Evolutionary conservation across 2,888 invertebrate genomes (phyloP), one percentile per base, ranked within the genome.

Genomic region (Spisula solida): DNA sequence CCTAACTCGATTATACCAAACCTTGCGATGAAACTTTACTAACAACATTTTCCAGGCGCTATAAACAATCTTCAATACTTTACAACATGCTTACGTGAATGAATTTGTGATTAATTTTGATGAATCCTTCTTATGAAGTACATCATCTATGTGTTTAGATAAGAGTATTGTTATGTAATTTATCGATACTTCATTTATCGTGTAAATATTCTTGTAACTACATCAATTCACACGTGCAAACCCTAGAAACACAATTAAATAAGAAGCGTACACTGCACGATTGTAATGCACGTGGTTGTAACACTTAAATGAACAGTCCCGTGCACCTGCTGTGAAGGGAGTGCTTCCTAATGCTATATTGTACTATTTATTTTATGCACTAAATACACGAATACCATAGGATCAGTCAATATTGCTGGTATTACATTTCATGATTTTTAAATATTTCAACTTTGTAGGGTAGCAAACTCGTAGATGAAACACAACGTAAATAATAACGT

Each of bases 221-320:
- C 60, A 66, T 66, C 60, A 66, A 25, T 25, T 25, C 25, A 66
- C 60, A 66, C 60, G 60, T 66, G 60, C 60, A 66, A 66, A n/a
- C 60, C 20, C 60, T 66, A 66, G 25, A 66, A 66, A n/a, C 1
- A 66, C 25, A 20, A n/a, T 66, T 25, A 66, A 66, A 25, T 66
- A 10, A n/a, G 60, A 66, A 66, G 25, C 41, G 41, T 8, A 41
- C 41, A 66, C n/a, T 66, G 10, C 60, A 66, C 25, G 60, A 66
- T 66, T 66, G 60, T 25, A 66, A 25, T 66, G 25, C 60, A 66
- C 60, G 60, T 66, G 25, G 60, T 66, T 66, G 4, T 25, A n/a
- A 66, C 60, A 66, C 60, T 66, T 66, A 25, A 25, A 66, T 12
- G 60, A 25, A 66, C 60, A 66, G 25, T 8, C 60, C 25, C 60